phyloP scores from a whole-genome alignment of 2,888 invertebrate genomes.

The Miltochrista miniata region DNA sequence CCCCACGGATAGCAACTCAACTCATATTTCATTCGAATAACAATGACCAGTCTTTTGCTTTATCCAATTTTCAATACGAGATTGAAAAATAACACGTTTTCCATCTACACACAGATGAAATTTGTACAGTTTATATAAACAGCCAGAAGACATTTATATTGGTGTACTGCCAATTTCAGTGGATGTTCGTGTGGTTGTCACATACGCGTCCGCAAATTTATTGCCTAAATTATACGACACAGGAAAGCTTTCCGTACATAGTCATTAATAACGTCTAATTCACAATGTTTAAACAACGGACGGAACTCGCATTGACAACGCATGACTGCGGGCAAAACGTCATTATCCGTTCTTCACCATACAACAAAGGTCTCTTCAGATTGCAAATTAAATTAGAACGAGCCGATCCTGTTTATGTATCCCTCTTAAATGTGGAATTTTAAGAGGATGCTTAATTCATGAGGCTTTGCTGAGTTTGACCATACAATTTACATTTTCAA shows the following conservation, averaged over 20 bases:
- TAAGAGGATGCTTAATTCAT: constrained; percentile 76
- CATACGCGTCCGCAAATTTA: constrained; percentile 48
- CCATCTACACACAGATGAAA: constrained; percentile 30
- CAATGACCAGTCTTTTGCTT: constrained; percentile 66
- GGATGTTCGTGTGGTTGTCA: constrained; percentile 37
- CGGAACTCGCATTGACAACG: constrained; percentile 46
- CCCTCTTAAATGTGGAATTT: constrained; percentile 72
- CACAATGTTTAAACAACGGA: constrained; percentile 56
- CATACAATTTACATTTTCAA: constrained; percentile 77
- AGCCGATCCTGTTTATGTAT: constrained; percentile 62
- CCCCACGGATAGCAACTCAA: constrained; percentile 57
- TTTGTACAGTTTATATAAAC: constrained; percentile 23
- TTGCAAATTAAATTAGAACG: constrained; percentile 74
- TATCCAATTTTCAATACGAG: constrained; percentile 62
- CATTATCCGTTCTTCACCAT: constrained; percentile 65
- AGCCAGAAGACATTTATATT: constrained; percentile 19
- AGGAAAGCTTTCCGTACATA: constrained; percentile 52
- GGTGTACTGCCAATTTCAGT: constrained; percentile 32
- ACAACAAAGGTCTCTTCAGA: constrained; percentile 65
- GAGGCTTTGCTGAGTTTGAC: constrained; percentile 72
- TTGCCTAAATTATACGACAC: constrained; percentile 53
- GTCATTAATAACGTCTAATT: constrained; percentile 67
- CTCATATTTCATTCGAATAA: constrained; percentile 73
- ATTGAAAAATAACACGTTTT: constrained; percentile 51
- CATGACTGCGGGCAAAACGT: constrained; percentile 49